These are phyloP conservation scores for Sminthurides aquaticus DNA, from an alignment of 2,888 invertebrate species.

Conservation along the genomic window DNA sequence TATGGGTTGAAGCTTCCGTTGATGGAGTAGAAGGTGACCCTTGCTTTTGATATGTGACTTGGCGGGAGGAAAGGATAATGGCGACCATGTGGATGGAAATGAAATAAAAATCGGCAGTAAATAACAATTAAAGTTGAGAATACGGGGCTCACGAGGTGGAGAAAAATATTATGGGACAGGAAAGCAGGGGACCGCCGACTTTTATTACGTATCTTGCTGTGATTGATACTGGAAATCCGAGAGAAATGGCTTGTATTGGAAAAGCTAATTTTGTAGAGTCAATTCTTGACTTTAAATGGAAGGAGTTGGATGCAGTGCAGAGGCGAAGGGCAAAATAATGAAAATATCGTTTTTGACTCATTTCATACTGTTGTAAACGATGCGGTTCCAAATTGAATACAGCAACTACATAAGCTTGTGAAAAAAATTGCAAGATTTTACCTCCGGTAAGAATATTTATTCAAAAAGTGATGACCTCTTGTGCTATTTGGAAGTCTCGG, in stretches of 20 bases:
- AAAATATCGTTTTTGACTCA: too few species aligned
- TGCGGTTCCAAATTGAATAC: too few species aligned
- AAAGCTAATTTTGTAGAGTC: conserved; percentile 6
- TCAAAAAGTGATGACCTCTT: too few species aligned
- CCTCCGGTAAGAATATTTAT: too few species aligned
- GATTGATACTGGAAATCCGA: conserved; percentile 2
- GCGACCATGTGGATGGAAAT: conserved; percentile 34
- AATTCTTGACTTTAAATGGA: too few species aligned
- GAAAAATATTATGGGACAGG: not conserved
- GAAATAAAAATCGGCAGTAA: conserved; percentile 38
- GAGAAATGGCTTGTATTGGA: not conserved
- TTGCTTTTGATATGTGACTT: conserved; percentile 31
- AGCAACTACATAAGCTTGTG: too few species aligned
- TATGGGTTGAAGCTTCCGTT: conserved; percentile 28
- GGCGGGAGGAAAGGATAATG: conserved; percentile 36
- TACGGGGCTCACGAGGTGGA: not conserved
- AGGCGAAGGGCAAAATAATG: too few species aligned
- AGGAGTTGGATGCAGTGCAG: too few species aligned
- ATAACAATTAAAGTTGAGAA: conserved; percentile 36
- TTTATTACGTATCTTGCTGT: conserved; percentile 9
- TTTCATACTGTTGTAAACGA: too few species aligned
- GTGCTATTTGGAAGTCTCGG: too few species aligned
- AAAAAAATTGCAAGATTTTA: too few species aligned
- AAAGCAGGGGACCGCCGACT: not conserved
- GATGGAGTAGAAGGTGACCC: conserved; percentile 28